Evolutionary conservation across 2,888 invertebrate species (phyloP).

Genomic region (Drosophila ezoana): DNA sequence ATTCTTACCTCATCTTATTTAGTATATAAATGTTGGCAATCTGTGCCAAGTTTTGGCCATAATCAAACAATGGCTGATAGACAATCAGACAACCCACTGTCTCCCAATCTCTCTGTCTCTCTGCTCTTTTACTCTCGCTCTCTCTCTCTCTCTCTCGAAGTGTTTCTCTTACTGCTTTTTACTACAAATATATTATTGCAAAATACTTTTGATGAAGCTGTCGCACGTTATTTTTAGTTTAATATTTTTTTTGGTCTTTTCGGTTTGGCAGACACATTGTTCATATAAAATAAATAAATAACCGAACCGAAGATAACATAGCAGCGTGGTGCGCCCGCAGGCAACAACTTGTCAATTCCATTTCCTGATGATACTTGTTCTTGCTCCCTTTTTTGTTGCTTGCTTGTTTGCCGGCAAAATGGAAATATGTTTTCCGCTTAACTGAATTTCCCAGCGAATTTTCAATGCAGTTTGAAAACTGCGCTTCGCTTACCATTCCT

Average conservation of each 20-base stretch:
- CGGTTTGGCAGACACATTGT: constrained; percentile 21
- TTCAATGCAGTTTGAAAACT: constrained; percentile 23
- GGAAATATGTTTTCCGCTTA: constrained; percentile 52
- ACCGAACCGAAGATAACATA: constrained; percentile 8
- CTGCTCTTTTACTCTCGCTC: not conserved
- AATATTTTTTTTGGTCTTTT: constrained; percentile 1
- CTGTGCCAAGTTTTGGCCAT: constrained; percentile 7
- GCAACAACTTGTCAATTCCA: constrained; percentile 48
- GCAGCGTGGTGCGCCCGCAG: constrained; percentile 31
- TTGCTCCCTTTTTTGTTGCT: constrained; percentile 2
- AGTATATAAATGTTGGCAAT: not conserved
- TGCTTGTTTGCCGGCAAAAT: constrained; percentile 38
- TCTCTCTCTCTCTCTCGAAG: not conserved
- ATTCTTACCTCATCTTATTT: too few species aligned
- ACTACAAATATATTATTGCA: not conserved
- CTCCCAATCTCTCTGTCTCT: not conserved
- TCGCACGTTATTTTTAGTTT: not conserved
- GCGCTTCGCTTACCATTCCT: not conserved
- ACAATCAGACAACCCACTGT: not conserved
- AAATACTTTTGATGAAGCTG: constrained; percentile 18
- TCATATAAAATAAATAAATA: constrained; percentile 16
- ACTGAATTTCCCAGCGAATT: constrained; percentile 28
- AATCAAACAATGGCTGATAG: not conserved
- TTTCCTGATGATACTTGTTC: constrained; percentile 3
- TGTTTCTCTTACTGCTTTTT: not conserved